Conservation (phyloP, 1,140 invertebrate species). For the Trichomalopsis sarcophagae region DNA sequence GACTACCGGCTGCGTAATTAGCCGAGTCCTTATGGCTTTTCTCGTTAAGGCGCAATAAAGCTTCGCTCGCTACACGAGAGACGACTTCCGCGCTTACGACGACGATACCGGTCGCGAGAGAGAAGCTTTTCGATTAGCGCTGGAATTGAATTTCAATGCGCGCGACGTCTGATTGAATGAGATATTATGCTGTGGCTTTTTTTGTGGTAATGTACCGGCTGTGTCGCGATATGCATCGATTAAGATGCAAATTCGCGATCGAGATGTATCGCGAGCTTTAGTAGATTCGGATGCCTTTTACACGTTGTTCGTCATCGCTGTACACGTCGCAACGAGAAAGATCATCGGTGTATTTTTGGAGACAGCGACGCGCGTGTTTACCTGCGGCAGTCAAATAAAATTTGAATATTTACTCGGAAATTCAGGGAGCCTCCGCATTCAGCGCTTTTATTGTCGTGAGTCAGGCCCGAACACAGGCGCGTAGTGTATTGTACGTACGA, state of each 20-base stretch:
- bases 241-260: background rate
- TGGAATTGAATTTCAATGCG: constrained; percentile 33
- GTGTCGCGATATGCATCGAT: too few species aligned
- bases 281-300: too few species aligned
- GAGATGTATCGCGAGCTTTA: background rate
- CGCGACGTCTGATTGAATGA: background rate
- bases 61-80: too few species aligned
- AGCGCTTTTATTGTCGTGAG: background rate
- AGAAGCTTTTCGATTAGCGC: background rate
- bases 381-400: background rate
- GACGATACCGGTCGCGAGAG: background rate
- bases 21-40: constrained; percentile 34
- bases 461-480: background rate
- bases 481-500: background rate
- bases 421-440: background rate
- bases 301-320: too few species aligned
- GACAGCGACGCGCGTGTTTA: background rate
- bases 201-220: too few species aligned
- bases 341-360: background rate
- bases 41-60: constrained; percentile 25
- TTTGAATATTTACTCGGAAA: background rate
- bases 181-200: too few species aligned
- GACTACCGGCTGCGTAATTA: constrained; percentile 37
- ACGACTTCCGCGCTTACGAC: background rate
- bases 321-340: too few species aligned